A percentile compares a stretch with the other conserved stretches of the same genome.
These are phyloP conservation scores for Poeciliopsis paucimaculata DNA, from an alignment of 2,797 vertebrate genomes.

Conservation along the genomic window DNA sequence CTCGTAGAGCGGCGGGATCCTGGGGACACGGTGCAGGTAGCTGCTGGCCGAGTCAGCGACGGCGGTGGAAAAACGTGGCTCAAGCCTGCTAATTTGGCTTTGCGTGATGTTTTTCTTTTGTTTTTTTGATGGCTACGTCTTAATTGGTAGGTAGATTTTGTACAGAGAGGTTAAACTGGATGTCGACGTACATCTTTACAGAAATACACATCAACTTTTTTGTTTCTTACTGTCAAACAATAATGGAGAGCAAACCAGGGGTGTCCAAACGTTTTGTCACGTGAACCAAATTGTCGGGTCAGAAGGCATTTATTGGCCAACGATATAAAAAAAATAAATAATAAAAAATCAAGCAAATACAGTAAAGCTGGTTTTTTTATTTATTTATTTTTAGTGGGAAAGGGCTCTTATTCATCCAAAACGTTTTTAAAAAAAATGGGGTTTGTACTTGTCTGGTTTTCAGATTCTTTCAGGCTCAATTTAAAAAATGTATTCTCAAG, in stretches of 20 bases:
- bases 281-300: no score
- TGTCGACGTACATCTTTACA: background rate
- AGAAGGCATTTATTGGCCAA: no score
- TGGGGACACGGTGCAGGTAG: constrained; percentile 35
- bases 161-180: background rate
- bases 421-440: no score
- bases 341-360: no score
- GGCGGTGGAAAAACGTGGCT: background rate
- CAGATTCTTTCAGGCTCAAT: no score
- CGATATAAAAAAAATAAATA: no score
- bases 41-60: background rate
- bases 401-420: no score
- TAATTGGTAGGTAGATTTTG: background rate
- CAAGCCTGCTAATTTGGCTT: background rate
- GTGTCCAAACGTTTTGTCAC: no score
- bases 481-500: no score
- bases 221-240: background rate
- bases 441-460: no score
- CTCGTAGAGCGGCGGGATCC: constrained; percentile 28
- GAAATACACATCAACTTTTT: background rate
- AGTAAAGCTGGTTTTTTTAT: no score
- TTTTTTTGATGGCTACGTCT: background rate
- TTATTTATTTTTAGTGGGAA: no score
- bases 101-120: background rate
- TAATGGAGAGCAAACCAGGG: background rate